These are phyloP conservation scores for Pterostichus niger DNA, from an alignment of 2,888 invertebrate species.

Conservation along the genomic window DNA sequence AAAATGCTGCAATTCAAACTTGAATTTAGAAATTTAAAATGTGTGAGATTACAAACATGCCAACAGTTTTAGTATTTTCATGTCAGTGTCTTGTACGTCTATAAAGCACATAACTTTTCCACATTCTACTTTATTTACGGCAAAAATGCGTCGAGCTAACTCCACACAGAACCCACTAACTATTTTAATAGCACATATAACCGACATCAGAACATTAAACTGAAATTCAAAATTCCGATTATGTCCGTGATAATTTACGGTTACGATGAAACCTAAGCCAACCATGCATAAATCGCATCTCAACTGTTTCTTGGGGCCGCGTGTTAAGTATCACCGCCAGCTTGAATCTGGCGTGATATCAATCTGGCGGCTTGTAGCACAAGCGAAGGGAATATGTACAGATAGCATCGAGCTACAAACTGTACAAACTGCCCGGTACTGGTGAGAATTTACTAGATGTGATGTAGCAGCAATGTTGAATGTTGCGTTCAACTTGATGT, in stretches of 20 bases:
- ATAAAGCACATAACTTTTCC: constrained; percentile 22
- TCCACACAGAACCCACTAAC: constrained; percentile 20
- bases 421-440: constrained; percentile 43
- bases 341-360: constrained; percentile 46
- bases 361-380: constrained; percentile 61
- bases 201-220: constrained; percentile 56
- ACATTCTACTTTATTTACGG: constrained; percentile 40
- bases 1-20: not conserved
- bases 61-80: not conserved
- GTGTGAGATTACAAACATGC: constrained; percentile 17
- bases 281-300: constrained; percentile 53
- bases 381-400: constrained; percentile 54
- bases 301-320: constrained; percentile 47
- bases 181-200: constrained; percentile 47
- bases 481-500: constrained; percentile 33
- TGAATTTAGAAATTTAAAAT: constrained; percentile 20
- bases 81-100: constrained; percentile 30
- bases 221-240: constrained; percentile 61
- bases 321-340: constrained; percentile 29
- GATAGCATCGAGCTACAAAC: constrained; percentile 57
- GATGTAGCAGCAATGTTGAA: constrained; percentile 15
- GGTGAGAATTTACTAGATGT: constrained; percentile 52
- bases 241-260: constrained; percentile 63
- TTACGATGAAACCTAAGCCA: constrained; percentile 55
- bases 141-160: constrained; percentile 25